These are phyloP conservation scores for Beris morrisii DNA, from an alignment of 2,888 invertebrate species.

Conservation along the genomic window DNA sequence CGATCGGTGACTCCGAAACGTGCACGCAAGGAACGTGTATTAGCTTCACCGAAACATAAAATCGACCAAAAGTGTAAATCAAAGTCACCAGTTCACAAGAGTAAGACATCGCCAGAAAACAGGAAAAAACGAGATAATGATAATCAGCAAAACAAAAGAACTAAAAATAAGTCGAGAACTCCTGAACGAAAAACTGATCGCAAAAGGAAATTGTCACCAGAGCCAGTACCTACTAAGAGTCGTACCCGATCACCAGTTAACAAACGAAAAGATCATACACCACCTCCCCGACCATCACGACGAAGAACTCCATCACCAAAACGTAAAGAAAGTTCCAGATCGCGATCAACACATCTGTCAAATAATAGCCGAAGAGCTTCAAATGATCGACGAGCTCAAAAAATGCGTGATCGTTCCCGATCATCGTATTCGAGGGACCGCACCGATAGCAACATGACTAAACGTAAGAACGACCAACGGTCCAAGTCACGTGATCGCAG, in stretches of 20 bases:
- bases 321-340: conserved; percentile 11
- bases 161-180: conserved; percentile 8
- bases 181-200: conserved; percentile 15
- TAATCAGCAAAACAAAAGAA: neutral
- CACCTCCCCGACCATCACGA: conserved; percentile 2
- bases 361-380: neutral
- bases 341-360: conserved; percentile 9
- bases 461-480: neutral
- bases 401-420: conserved; percentile 17
- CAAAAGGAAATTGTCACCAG: conserved; percentile 10
- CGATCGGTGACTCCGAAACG: conserved; percentile 34
- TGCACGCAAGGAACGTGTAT: conserved; percentile 23
- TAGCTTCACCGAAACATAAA: conserved; percentile 18
- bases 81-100: conserved; percentile 7
- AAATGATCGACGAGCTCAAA: conserved; percentile 11
- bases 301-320: conserved; percentile 8
- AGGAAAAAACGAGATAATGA: conserved; percentile 3
- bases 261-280: neutral
- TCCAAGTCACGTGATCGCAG: conserved; percentile 11
- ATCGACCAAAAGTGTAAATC: conserved; percentile 20
- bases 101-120: conserved; percentile 25
- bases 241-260: neutral
- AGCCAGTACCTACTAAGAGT: neutral
- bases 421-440: conserved; percentile 19
- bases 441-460: conserved; percentile 23